These are phyloP conservation scores for Lagria hirta DNA, from an alignment of 2,888 invertebrate species.

Conservation along the genomic window DNA sequence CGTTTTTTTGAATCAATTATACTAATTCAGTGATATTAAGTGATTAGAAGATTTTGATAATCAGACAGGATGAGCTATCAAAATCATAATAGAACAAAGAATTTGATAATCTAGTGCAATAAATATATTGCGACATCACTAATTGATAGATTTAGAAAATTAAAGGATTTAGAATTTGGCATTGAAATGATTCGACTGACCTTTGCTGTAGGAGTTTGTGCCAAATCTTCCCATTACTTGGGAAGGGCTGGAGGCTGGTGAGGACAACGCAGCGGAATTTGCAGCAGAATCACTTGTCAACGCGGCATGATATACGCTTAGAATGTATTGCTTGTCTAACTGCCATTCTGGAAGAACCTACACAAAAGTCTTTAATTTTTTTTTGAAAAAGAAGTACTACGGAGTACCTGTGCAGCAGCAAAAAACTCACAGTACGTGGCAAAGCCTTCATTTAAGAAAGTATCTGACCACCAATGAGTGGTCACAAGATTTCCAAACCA, in stretches of 20 bases:
- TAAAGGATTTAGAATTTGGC: no score
- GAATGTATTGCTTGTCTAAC: slow-evolving; percentile 34
- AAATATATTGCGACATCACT: no score
- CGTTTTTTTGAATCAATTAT: no score
- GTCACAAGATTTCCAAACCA: slow-evolving; percentile 82
- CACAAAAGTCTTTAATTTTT: slow-evolving; percentile 22
- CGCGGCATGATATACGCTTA: slow-evolving; percentile 31
- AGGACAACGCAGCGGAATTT: slow-evolving; percentile 58
- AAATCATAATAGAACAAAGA: no score
- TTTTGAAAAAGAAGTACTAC: slow-evolving; percentile 27
- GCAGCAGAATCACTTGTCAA: slow-evolving; percentile 27
- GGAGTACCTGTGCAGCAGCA: slow-evolving; percentile 59
- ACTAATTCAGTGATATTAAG: no score
- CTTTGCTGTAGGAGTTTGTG: slow-evolving; percentile 65
- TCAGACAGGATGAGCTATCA: no score
- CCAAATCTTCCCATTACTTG: slow-evolving; percentile 60
- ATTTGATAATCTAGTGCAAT: no score
- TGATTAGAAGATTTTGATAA: no score
- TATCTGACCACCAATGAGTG: slow-evolving; percentile 72
- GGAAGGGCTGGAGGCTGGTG: slow-evolving; percentile 55
- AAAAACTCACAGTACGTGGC: slow-evolving; percentile 74
- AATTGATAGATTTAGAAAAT: no score
- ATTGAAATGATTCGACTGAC: no score
- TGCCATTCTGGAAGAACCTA: slow-evolving; percentile 29
- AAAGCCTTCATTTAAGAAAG: slow-evolving; percentile 76